These are phyloP conservation scores for Aplodontia rufa DNA, from an alignment of 2,113 vertebrate species.

Conservation along the genomic window DNA sequence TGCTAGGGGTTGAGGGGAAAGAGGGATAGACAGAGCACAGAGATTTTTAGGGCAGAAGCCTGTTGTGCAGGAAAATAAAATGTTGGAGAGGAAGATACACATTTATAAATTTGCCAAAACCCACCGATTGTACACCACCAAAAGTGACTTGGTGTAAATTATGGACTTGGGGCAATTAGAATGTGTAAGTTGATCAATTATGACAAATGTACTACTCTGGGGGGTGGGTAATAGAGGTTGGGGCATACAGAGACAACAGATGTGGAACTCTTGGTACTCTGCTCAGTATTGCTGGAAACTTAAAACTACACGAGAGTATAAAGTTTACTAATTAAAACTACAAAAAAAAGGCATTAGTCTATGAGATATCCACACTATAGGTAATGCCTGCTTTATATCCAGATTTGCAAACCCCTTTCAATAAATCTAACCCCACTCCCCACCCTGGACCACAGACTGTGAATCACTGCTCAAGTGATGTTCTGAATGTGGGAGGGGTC, in stretches of 20 bases:
- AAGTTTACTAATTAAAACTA: not conserved
- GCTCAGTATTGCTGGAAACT: not conserved
- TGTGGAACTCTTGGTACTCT: not conserved
- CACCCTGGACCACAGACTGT: not conserved
- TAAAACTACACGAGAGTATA: not conserved
- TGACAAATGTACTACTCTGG: not conserved
- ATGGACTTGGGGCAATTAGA: not conserved
- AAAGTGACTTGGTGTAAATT: not conserved
- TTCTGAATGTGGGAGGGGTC: not conserved
- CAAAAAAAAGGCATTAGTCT: not conserved
- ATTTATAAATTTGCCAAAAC: not conserved
- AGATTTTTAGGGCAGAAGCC: not conserved
- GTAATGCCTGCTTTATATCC: not conserved
- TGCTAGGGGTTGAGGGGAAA: not conserved
- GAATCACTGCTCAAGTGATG: not conserved
- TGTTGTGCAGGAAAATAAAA: not conserved
- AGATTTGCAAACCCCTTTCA: not conserved
- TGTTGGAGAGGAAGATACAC: not conserved
- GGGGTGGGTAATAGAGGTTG: not conserved
- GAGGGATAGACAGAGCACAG: not conserved
- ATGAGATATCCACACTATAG: not conserved
- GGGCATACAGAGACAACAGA: too few relatives aligned
- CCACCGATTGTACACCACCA: not conserved
- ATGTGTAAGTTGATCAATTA: not conserved
- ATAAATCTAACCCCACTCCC: not conserved